These are phyloP conservation scores for Sciaenops ocellatus DNA, from an alignment of 2,797 vertebrate genomes.

Conservation along the genomic window DNA sequence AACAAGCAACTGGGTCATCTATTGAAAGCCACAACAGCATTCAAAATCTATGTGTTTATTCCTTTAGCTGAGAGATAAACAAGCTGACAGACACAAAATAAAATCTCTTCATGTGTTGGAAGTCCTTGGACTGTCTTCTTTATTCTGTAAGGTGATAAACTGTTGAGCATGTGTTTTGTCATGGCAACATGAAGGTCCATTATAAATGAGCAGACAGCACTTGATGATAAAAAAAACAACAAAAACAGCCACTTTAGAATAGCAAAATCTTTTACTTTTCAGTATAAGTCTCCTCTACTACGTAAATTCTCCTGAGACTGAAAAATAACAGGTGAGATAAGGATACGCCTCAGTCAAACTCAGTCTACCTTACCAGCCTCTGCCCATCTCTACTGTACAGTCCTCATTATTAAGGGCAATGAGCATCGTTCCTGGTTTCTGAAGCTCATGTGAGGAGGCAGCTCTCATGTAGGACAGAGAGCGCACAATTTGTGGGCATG, in stretches of 20 bases:
- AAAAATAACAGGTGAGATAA: conserved; percentile 33
- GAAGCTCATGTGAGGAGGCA: neutral
- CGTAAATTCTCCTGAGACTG: conserved; percentile 28
- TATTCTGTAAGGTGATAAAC: neutral
- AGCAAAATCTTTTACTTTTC: neutral
- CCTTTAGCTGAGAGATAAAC: conserved; percentile 7
- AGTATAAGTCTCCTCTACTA: conserved; percentile 1
- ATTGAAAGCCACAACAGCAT: neutral
- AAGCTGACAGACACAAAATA: neutral
- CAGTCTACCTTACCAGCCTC: neutral
- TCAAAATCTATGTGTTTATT: neutral
- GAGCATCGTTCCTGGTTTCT: neutral
- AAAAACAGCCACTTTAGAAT: conserved; percentile 8
- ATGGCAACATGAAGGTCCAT: neutral
- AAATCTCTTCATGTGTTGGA: conserved; percentile 7
- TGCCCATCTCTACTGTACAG: too few relatives aligned
- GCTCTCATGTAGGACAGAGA: conserved; percentile 7
- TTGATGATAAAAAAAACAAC: neutral
- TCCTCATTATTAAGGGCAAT: neutral
- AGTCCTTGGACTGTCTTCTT: neutral
- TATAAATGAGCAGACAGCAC: neutral
- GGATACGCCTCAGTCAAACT: conserved; percentile 15
- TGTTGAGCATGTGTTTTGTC: conserved; percentile 6
- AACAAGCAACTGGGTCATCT: conserved; percentile 1
- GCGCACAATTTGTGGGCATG: neutral